Evolutionary conservation across 2,113 vertebrate genomes (phyloP).

Genomic region (Sapayoa aenigma): DNA sequence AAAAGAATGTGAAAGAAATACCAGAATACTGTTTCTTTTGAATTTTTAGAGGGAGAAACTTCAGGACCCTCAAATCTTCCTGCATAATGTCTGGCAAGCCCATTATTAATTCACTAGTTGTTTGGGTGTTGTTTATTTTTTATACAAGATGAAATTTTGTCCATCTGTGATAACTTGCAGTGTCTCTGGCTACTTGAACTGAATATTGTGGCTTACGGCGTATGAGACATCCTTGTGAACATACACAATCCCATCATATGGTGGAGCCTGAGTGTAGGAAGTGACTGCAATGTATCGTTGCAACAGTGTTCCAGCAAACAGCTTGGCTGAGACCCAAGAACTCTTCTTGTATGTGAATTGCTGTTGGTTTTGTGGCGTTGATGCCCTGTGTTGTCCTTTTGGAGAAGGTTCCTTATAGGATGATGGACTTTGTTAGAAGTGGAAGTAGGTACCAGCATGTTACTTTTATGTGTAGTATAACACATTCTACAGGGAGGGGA

Average conservation of each 20-base stretch:
- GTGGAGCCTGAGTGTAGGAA: not conserved
- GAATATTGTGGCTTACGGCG: not conserved
- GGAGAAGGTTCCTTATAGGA: not conserved
- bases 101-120: not conserved
- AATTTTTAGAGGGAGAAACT: not conserved
- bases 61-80: not conserved
- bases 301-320: not conserved
- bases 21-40: too few species aligned
- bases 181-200: not conserved
- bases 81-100: not conserved
- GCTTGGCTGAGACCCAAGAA: not conserved
- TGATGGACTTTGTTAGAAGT: not conserved
- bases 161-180: not conserved
- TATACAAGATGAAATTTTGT: not conserved
- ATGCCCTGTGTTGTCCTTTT: not conserved
- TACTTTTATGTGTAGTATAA: rapidly evolving
- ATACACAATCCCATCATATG: rapidly evolving
- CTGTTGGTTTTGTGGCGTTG: not conserved
- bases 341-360: not conserved
- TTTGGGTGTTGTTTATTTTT: not conserved
- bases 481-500: not conserved
- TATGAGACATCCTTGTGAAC: not conserved
- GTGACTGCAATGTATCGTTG: rapidly evolving
- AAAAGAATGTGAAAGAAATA: too few species aligned
- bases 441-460: not conserved